Evolutionary conservation across 1,140 invertebrate genomes (phyloP).

Genomic region (Octopus bimaculoides): DNA sequence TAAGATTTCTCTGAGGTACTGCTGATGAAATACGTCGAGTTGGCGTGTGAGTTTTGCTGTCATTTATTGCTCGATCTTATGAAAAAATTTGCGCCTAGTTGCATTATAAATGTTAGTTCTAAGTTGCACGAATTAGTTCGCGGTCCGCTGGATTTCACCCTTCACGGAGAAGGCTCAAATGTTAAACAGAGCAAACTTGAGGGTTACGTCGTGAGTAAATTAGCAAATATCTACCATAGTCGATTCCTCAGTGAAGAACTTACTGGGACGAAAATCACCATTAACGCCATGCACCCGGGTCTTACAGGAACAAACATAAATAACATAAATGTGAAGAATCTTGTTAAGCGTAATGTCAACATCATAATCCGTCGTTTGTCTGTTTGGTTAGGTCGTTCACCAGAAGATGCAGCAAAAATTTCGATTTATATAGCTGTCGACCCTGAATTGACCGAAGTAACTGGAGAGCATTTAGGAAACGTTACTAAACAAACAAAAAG

Average conservation of each 20-base stretch:
- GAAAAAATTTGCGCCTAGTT: constrained; percentile 22
- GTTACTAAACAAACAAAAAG: neutral
- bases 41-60: too few species aligned
- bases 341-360: neutral
- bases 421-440: neutral
- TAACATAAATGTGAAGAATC: neutral
- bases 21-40: too few species aligned
- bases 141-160: neutral
- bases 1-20: too few species aligned
- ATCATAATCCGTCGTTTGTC: neutral
- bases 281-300: neutral
- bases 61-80: constrained; percentile 60
- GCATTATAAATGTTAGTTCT: constrained; percentile 29
- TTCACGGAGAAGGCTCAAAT: neutral
- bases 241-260: neutral
- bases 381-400: neutral
- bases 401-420: neutral
- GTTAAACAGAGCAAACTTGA: neutral
- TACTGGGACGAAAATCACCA: neutral
- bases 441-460: neutral
- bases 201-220: neutral
- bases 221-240: neutral
- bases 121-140: neutral
- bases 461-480: neutral
- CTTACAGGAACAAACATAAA: neutral